Percentiles rank a stretch among this genome's conserved stretches.
phyloP scores from a whole-genome alignment of 1,140 invertebrate genomes.

The Aphis craccivora region DNA sequence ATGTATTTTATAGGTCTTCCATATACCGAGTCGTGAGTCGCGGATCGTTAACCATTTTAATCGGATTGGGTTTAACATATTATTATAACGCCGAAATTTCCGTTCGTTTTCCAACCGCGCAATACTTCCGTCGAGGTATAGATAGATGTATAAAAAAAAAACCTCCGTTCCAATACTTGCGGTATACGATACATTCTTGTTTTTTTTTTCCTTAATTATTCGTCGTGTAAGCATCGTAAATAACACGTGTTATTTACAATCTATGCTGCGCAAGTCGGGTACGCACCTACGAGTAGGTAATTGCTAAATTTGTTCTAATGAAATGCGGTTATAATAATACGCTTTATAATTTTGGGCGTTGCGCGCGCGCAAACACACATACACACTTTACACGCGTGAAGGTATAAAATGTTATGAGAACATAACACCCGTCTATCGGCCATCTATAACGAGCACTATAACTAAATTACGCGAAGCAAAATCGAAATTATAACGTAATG shows the following conservation, averaged over 20 bases:
- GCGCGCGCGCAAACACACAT: neutral
- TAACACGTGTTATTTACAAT: slow-evolving; percentile 11
- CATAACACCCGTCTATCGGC: neutral
- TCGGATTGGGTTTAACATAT: neutral
- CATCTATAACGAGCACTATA: neutral
- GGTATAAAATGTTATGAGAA: neutral
- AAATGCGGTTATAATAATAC: slow-evolving; percentile 3
- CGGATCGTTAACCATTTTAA: slow-evolving; percentile 16
- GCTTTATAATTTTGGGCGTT: slow-evolving; percentile 4
- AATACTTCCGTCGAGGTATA: neutral
- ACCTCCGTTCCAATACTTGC: neutral
- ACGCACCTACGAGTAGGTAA: neutral
- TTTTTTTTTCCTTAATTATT: neutral
- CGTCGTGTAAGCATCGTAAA: neutral
- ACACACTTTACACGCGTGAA: neutral
- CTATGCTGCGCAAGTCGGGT: neutral
- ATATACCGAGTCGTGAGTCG: neutral
- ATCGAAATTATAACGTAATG: neutral
- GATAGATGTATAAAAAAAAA: slow-evolving; percentile 1
- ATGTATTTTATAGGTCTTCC: neutral
- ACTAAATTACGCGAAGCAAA: neutral
- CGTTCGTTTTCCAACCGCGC: neutral
- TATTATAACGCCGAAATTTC: slow-evolving; percentile 14
- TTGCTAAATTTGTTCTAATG: slow-evolving; percentile 17
- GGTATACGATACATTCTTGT: neutral